These are phyloP conservation scores for Leistus spinibarbis DNA, from an alignment of 2,888 invertebrate genomes.

Conservation along the genomic window DNA sequence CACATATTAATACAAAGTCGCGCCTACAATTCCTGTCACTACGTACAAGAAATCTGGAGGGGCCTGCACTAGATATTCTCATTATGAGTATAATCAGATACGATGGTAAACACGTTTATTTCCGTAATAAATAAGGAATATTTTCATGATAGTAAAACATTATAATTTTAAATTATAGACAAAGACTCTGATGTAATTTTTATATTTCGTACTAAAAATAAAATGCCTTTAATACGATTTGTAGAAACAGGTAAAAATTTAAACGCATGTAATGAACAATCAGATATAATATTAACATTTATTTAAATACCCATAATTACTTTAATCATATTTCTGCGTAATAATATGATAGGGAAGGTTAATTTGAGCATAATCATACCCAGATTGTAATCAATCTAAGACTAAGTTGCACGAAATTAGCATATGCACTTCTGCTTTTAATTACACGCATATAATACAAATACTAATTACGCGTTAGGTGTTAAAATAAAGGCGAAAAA, in stretches of 20 bases:
- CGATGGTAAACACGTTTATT: too few relatives aligned
- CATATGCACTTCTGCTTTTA: background rate
- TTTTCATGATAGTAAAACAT: too few relatives aligned
- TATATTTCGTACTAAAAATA: background rate
- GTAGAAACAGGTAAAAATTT: background rate
- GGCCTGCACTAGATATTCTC: too few relatives aligned
- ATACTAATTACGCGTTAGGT: too few relatives aligned
- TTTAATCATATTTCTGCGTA: constrained; percentile 22
- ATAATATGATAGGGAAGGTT: too few relatives aligned
- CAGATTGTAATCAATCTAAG: background rate
- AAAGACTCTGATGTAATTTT: background rate
- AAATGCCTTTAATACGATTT: background rate
- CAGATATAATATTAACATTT: constrained; percentile 31
- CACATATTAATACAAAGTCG: background rate
- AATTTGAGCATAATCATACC: too few relatives aligned
- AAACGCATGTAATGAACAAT: background rate
- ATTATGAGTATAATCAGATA: too few relatives aligned
- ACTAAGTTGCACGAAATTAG: background rate
- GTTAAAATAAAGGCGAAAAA: too few relatives aligned
- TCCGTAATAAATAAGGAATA: too few relatives aligned
- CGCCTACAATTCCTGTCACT: background rate
- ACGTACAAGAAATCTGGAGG: too few relatives aligned
- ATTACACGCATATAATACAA: background rate
- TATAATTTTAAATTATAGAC: too few relatives aligned
- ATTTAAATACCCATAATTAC: constrained; percentile 28